Base-by-base conservation (phyloP, 1,140 invertebrate species). In the Pygmarrhopalites habei region DNA sequence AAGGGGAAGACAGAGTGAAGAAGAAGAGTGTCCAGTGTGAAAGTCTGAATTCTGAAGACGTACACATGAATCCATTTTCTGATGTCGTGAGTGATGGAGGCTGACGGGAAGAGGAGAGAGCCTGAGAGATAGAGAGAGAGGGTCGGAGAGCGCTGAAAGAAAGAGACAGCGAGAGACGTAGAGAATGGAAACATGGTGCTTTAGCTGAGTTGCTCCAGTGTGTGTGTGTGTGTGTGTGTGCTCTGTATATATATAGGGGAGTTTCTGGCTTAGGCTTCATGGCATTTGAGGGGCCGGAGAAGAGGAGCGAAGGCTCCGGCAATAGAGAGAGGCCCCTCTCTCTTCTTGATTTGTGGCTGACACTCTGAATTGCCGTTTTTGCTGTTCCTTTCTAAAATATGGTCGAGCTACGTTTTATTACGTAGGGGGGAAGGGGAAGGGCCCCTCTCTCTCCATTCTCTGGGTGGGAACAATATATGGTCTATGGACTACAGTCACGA, bases 311-410 rank as follows among this genome's bases (percentile, higher is more conserved):
- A n/a, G n/a, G n/a, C n/a, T n/a, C n/a, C n/a, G n/a, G n/a, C n/a
- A n/a, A n/a, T n/a, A n/a, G n/a, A n/a, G n/a, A n/a, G n/a, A n/a
- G n/a, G n/a, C n/a, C n/a, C n/a, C n/a, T n/a, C n/a, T n/a, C n/a
- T n/a, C n/a, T 4, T 19, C 53, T 56, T 56, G 53, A 56, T 56
- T 56, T 56, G 30, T 39, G 39, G 30, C 53, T 39, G 53, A 56
- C 53, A 56, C 53, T 39, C 12, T 39, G 53, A 71, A 71, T 68
- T 64, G 69, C 61, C 35, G 68, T 66, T 68, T 67, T 71, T 66
- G 51, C 58, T 66, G 60, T 69, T 63, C 66, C 66, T 68, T 60
- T 66, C 66, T 66, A 65, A 66, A 69, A 65, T 63, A 66, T 65
- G 61, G 58, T 65, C 49, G 61, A 58, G 28, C 59, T 35, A 28